Evolutionary conservation across 1,140 invertebrate species (phyloP).

Genomic region (Panagrolaimus sp.): DNA sequence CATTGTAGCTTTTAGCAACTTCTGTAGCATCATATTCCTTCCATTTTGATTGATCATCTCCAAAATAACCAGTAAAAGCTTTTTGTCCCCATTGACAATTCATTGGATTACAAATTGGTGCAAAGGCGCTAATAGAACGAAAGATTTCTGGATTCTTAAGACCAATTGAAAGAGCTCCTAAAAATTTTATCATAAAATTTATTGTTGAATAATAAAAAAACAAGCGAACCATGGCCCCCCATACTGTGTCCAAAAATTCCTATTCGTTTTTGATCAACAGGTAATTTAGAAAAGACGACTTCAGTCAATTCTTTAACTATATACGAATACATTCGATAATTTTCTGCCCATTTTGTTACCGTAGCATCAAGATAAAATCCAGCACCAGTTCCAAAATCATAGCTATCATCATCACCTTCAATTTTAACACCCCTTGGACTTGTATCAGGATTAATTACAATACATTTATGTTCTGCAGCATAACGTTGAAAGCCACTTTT

Average conservation of each 20-base stretch:
- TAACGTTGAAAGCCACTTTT: conserved; percentile 86
- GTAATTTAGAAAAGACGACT: conserved; percentile 72
- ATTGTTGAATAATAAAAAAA: not conserved
- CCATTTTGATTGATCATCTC: conserved; percentile 67
- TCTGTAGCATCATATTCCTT: conserved; percentile 80
- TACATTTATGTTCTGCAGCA: conserved; percentile 73
- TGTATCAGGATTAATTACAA: conserved; percentile 87
- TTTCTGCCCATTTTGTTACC: conserved; percentile 79
- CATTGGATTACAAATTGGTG: conserved; percentile 84
- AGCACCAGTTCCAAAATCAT: conserved; percentile 88
- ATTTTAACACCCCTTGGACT: conserved; percentile 72
- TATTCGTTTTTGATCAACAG: conserved; percentile 60
- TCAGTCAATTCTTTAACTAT: conserved; percentile 79
- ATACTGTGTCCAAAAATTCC: conserved; percentile 60
- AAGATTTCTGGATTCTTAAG: conserved; percentile 85
- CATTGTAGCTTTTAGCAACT: conserved; percentile 75
- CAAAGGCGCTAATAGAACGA: conserved; percentile 86
- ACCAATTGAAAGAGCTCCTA: conserved; percentile 84
- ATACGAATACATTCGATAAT: conserved; percentile 95
- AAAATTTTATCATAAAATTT: conserved; percentile 61
- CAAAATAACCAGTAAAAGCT: conserved; percentile 77
- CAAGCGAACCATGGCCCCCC: conserved; percentile 48
- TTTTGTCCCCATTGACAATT: conserved; percentile 76
- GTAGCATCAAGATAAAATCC: conserved; percentile 93
- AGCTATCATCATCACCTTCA: conserved; percentile 75